phyloP scores from a whole-genome alignment of 2,888 invertebrate species.

The Amiota communis region DNA sequence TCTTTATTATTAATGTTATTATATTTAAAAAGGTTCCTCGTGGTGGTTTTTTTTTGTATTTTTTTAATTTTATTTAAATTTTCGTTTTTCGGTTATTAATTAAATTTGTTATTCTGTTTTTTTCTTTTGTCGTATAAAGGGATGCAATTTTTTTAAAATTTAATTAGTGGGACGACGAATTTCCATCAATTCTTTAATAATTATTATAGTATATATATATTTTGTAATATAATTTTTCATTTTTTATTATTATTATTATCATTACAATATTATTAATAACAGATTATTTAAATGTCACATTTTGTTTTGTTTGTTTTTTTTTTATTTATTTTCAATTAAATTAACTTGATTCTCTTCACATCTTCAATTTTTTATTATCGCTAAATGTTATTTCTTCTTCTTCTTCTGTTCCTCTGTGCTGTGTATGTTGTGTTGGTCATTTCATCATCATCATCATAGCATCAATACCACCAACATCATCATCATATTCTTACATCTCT shows the following conservation, averaged over 20 bases:
- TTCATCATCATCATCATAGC: not conserved
- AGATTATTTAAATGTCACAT: conserved; percentile 21
- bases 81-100: conserved; percentile 6
- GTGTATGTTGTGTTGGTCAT: not conserved
- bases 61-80: not conserved
- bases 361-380: not conserved
- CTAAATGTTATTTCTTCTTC: conserved; percentile 14
- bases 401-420: not conserved
- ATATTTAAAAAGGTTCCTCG: conserved; percentile 11
- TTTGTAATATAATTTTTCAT: too few relatives aligned
- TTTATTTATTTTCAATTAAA: conserved; percentile 13
- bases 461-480: too few relatives aligned
- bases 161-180: conserved; percentile 30
- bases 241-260: not conserved
- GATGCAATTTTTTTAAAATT: conserved; percentile 25
- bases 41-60: not conserved
- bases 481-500: too few relatives aligned
- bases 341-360: conserved; percentile 28
- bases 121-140: not conserved
- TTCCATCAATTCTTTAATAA: conserved; percentile 8
- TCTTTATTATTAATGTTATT: conserved; percentile 10
- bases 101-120: conserved; percentile 1
- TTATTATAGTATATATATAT: too few relatives aligned
- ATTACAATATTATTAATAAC: conserved; percentile 16
- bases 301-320: conserved; percentile 24